Conservation (phyloP, 2,888 invertebrate genomes). For the Rutpela maculata region DNA sequence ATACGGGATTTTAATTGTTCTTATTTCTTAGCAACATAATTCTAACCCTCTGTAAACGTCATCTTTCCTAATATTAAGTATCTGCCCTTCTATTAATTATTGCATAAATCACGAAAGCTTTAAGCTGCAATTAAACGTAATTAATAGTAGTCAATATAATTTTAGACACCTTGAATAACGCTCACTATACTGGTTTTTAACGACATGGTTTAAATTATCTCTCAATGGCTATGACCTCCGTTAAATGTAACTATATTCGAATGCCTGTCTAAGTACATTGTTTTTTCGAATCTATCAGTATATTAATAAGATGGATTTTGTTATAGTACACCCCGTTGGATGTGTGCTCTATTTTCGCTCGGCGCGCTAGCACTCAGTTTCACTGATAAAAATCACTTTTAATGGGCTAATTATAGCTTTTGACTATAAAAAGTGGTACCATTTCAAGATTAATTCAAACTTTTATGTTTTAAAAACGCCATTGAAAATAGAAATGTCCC, state of each 20-base stretch:
- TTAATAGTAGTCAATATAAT: slow-evolving; percentile 60
- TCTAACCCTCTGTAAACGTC: slow-evolving; percentile 41
- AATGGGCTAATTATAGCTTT: too few species aligned
- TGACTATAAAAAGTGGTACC: too few species aligned
- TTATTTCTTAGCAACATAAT: slow-evolving; percentile 21
- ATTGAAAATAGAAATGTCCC: too few species aligned
- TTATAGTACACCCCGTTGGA: too few species aligned
- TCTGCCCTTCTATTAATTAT: slow-evolving; percentile 53
- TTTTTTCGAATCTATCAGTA: background rate
- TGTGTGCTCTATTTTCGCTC: too few species aligned
- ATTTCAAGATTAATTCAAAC: too few species aligned
- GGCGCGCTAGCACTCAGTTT: too few species aligned
- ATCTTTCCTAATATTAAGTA: slow-evolving; percentile 42
- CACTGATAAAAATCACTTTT: too few species aligned
- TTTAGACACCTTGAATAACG: slow-evolving; percentile 54
- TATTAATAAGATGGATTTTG: background rate
- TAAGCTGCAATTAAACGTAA: slow-evolving; percentile 56
- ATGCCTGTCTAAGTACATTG: background rate
- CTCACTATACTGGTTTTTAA: slow-evolving; percentile 37
- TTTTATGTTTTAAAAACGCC: too few species aligned
- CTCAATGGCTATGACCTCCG: background rate
- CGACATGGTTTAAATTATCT: slow-evolving; percentile 31
- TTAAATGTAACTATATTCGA: slow-evolving; percentile 14
- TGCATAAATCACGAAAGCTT: slow-evolving; percentile 55
- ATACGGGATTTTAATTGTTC: background rate